Evolutionary conservation across 2,888 invertebrate species (phyloP).

Genomic region (Melangyna quadrimaculata): DNA sequence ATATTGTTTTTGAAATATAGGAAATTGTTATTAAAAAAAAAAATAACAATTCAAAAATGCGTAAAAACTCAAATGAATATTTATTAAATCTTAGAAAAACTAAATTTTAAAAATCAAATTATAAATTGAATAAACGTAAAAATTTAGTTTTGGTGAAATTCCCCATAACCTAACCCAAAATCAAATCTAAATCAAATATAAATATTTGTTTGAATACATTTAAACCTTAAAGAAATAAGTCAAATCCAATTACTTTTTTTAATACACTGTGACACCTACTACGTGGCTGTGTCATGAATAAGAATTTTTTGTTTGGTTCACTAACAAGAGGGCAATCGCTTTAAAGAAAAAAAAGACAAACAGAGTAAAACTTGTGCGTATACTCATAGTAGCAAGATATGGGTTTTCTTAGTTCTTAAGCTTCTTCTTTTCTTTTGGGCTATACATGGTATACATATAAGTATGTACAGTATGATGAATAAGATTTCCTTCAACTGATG

Average conservation of each 20-base stretch:
- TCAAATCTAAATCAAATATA: neutral
- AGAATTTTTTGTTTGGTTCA: neutral
- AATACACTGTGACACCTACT: conserved; percentile 13
- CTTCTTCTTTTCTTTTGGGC: neutral
- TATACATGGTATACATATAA: neutral
- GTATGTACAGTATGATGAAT: neutral
- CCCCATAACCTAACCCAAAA: neutral
- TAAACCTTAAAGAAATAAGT: neutral
- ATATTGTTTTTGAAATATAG: too few species aligned
- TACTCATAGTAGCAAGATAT: neutral
- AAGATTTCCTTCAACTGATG: neutral
- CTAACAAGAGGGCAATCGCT: neutral
- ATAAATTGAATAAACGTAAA: too few species aligned
- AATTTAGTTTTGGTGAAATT: neutral
- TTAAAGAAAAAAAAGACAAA: neutral
- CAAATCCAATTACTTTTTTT: conserved; percentile 23
- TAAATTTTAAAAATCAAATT: too few species aligned
- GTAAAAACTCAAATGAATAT: too few species aligned
- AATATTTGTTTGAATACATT: neutral
- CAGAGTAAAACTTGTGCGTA: neutral
- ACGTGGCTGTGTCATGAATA: conserved; percentile 15
- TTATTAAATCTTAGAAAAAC: too few species aligned
- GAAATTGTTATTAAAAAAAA: too few species aligned
- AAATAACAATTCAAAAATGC: too few species aligned
- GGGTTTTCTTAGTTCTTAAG: neutral